Conservation (phyloP, 2,888 invertebrate species). For the Lithophane semibrunnea region DNA sequence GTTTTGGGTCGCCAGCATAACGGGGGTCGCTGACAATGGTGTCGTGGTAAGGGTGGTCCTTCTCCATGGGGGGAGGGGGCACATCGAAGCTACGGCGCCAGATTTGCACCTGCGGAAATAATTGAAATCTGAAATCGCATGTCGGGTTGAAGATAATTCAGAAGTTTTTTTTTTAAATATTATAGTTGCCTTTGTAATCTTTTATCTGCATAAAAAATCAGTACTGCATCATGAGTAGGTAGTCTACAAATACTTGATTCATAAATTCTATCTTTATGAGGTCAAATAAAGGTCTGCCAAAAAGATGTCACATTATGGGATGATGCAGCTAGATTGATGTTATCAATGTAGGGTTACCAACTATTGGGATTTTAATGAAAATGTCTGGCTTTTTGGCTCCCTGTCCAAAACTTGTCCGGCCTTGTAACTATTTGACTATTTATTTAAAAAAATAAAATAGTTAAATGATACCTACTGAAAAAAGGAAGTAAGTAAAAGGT, state of each 20-base stretch:
- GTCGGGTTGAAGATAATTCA: background rate
- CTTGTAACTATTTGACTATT: background rate
- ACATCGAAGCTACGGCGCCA: conserved; percentile 96
- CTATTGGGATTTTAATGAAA: background rate
- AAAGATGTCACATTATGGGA: background rate
- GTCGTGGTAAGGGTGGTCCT: conserved; percentile 93
- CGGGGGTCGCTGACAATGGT: conserved; percentile 94
- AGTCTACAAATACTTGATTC: background rate
- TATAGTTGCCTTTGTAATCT: too few relatives aligned
- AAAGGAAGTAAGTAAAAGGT: background rate
- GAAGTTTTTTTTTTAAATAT: too few relatives aligned
- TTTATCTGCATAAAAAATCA: background rate
- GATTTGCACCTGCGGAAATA: conserved; percentile 91
- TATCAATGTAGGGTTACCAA: too few relatives aligned
- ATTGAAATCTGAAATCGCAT: background rate
- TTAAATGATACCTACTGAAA: background rate
- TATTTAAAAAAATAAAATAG: background rate
- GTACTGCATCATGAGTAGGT: background rate
- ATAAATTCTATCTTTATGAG: background rate
- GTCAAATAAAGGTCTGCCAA: conserved; percentile 26
- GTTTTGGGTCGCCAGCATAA: conserved; percentile 93
- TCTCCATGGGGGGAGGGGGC: conserved; percentile 95
- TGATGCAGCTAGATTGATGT: background rate
- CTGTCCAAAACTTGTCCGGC: background rate
- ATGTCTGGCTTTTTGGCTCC: background rate